Base-by-base conservation (phyloP, 2,797 vertebrate genomes). In the Hoplostethus atlanticus region DNA sequence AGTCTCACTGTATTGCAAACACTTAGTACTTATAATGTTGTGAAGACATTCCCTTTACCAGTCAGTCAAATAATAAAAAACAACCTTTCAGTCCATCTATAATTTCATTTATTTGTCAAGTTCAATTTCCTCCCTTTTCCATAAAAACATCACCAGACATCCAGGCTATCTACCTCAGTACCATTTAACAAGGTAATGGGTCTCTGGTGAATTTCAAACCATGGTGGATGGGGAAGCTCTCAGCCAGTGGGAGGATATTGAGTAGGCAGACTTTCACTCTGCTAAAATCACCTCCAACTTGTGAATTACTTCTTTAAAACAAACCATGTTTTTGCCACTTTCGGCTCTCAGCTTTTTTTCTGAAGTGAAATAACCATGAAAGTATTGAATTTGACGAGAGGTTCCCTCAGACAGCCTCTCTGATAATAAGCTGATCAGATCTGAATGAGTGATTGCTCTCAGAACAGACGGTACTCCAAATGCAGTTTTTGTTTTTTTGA, bases 161-260 rank as follows among this genome's bases (percentile, higher is more conserved):
- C 82, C 80, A 66, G 73, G 44, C 68, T 25, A 74, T 81, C 71
- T 63, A 67, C 78, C 72, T 87, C 75, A 10, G 74, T 63, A 42
- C 77, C 56, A 50, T 85, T 90, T 91, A 86, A 80, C 80, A 84
- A 83, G 76, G 75, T 84, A 83, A 85, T 77, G 69, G 76, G 78
- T 86, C 84, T 74, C 80, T 36, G 68, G 82, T 82, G 87, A 82
- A 85, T 88, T 86, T 80, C 80, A 77, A 81, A 80, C 60, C 67
- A 13, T 9, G 13, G 50, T 62, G 40, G 74, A 83, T 34, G 7
- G 17, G 71, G 82, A 77, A 56, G 66, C 69, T 62, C 50, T 15
- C 16, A 46, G 52, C 75, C 71, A 3, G 61, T 44, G 30, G 62
- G 76, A 77, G 73, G 71, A 64, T 62, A 68, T 68, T 48, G 57